Percentiles rank a stretch among this genome's conserved stretches.
phyloP scores from a whole-genome alignment of 2,113 vertebrate species.

The Microtus oregoni region DNA sequence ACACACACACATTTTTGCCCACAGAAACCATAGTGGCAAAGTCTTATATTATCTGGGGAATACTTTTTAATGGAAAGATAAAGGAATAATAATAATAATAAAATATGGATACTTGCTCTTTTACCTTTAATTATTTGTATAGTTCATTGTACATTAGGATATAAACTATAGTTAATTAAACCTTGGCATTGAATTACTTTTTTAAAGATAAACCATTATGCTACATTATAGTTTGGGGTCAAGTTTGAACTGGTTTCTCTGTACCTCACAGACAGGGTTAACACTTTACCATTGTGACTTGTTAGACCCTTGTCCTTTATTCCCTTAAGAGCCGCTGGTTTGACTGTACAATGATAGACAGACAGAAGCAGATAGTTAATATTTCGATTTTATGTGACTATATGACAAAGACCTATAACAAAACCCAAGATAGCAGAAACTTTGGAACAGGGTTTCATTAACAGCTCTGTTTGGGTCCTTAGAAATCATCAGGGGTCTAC shows the following conservation, averaged over 20 bases:
- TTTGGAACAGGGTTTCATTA: constrained; percentile 63
- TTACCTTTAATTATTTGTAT: not conserved
- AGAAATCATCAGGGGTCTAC: not conserved
- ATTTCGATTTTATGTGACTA: constrained; percentile 74
- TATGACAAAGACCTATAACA: constrained; percentile 65
- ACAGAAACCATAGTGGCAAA: not conserved
- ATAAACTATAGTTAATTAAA: constrained; percentile 13
- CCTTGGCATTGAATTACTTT: not conserved
- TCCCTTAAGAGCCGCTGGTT: constrained; percentile 33
- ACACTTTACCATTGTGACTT: not conserved
- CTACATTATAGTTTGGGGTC: not conserved
- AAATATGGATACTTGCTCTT: not conserved
- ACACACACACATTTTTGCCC: not conserved
- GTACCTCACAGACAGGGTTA: not conserved
- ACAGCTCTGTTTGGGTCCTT: constrained; percentile 2
- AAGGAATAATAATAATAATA: constrained; percentile 32
- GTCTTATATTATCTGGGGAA: not conserved
- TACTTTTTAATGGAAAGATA: not conserved
- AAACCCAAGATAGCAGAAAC: not conserved
- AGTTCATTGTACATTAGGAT: not conserved
- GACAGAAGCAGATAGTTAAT: constrained; percentile 72
- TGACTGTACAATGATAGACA: constrained; percentile 63
- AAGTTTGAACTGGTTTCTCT: not conserved
- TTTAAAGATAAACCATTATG: not conserved
- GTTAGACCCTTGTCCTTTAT: constrained; percentile 61